Conservation (phyloP, 2,113 vertebrate species). For the Anoplopoma fimbria region DNA sequence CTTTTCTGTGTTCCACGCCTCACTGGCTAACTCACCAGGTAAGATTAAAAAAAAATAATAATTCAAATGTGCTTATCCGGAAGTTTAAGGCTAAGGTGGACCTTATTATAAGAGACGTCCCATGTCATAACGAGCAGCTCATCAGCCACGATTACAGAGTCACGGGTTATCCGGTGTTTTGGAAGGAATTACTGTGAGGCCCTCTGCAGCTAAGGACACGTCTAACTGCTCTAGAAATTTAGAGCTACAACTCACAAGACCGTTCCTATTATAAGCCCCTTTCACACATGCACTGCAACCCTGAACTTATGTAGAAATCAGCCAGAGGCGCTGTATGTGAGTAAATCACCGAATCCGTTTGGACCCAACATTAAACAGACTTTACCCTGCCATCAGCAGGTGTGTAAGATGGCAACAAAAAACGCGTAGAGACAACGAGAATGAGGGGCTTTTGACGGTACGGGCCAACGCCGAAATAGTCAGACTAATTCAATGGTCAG, state of each 20-base stretch:
- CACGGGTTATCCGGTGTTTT: background rate
- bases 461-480: background rate
- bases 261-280: background rate
- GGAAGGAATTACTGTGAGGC: constrained; percentile 23
- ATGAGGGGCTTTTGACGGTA: too few species aligned
- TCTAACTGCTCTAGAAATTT: constrained; percentile 17
- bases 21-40: constrained; percentile 99
- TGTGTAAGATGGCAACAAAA: too few species aligned
- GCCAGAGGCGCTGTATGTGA: background rate
- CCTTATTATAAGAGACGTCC: background rate
- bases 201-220: background rate
- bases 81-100: background rate
- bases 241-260: constrained; percentile 26
- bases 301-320: background rate
- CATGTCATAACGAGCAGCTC: background rate
- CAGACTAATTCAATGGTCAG: background rate
- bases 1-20: constrained; percentile 98
- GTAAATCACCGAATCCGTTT: background rate
- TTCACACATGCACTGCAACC: background rate
- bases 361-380: too few species aligned
- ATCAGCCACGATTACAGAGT: background rate
- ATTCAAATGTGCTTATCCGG: background rate
- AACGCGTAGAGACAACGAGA: too few species aligned
- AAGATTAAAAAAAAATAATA: constrained; percentile 51
- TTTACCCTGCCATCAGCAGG: too few species aligned